These are phyloP conservation scores for Bathynomus jamesi DNA, from an alignment of 1,140 invertebrate genomes.

Conservation along the genomic window DNA sequence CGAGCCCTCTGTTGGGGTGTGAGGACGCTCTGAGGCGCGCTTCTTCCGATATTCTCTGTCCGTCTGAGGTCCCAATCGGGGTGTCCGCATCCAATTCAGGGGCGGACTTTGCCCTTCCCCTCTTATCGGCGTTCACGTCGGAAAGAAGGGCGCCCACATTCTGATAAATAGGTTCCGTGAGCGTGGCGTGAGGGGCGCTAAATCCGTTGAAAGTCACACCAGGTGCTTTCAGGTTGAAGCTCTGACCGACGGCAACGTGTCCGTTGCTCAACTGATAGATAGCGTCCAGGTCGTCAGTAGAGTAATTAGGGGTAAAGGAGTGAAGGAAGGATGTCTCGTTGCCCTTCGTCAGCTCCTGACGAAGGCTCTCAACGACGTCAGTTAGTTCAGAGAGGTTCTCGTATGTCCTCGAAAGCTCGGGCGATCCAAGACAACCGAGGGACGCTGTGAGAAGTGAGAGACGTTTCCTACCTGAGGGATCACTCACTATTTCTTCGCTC, in stretches of 20 bases:
- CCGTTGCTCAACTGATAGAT: conserved; percentile 32
- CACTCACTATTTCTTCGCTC: neutral
- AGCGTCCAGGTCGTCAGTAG: conserved; percentile 24
- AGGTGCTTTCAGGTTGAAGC: conserved; percentile 8
- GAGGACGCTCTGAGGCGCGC: neutral
- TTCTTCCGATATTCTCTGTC: neutral
- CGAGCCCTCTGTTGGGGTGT: too few species aligned
- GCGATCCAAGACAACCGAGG: neutral
- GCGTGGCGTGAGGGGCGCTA: conserved; percentile 4
- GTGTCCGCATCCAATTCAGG: conserved; percentile 22
- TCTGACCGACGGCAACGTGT: conserved; percentile 17
- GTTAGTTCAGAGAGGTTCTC: conserved; percentile 56
- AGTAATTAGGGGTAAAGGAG: conserved; percentile 20
- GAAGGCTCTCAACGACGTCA: conserved; percentile 38
- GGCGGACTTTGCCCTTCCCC: conserved; percentile 19
- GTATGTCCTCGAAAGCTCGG: conserved; percentile 58
- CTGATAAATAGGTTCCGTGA: conserved; percentile 64
- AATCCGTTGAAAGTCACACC: neutral
- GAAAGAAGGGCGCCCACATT: conserved; percentile 52
- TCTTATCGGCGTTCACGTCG: conserved; percentile 37
- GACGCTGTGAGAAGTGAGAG: neutral
- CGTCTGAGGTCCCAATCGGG: neutral
- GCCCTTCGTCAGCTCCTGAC: neutral
- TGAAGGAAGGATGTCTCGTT: conserved; percentile 1
- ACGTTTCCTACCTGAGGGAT: neutral